A percentile compares a stretch with the other conserved stretches of the same genome.
phyloP scores from a whole-genome alignment of 2,113 vertebrate genomes.

The Hassar affinis region DNA sequence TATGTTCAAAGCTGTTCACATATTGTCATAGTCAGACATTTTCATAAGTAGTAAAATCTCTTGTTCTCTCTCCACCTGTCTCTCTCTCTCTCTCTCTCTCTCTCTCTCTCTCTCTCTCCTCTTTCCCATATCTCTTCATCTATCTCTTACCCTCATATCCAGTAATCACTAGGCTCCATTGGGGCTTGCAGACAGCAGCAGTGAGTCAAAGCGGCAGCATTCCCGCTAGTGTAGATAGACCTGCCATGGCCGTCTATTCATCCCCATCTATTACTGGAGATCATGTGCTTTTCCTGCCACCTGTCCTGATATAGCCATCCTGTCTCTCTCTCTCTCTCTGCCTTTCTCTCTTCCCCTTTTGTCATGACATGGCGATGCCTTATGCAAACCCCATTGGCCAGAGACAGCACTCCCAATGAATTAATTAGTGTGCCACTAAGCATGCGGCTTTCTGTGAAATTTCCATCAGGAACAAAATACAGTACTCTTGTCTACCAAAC shows the following conservation, averaged over 20 bases:
- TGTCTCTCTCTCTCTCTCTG: slow-evolving; percentile 9
- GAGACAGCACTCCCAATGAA: slow-evolving; percentile 29
- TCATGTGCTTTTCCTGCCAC: slow-evolving; percentile 48
- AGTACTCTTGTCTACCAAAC: slow-evolving; percentile 21
- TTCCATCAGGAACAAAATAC: slow-evolving; percentile 30
- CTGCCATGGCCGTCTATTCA: slow-evolving; percentile 33
- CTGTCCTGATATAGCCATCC: slow-evolving; percentile 46
- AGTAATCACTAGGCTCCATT: slow-evolving; percentile 47
- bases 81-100: slow-evolving; percentile 16
- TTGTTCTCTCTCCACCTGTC: slow-evolving; percentile 17
- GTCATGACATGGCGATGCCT: slow-evolving; percentile 44
- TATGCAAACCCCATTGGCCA: slow-evolving; percentile 29
- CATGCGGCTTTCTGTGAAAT: slow-evolving; percentile 48
- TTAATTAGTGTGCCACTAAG: slow-evolving; percentile 48
- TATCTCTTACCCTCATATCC: slow-evolving; percentile 43
- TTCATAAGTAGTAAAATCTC: slow-evolving; percentile 22
- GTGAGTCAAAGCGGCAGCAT: slow-evolving; percentile 49
- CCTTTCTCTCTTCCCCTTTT: slow-evolving; percentile 5
- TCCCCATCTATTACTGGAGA: slow-evolving; percentile 54
- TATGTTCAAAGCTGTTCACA: slow-evolving; percentile 23
- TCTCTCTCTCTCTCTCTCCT: slow-evolving; percentile 22
- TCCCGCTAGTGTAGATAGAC: slow-evolving; percentile 51
- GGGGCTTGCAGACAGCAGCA: slow-evolving; percentile 38
- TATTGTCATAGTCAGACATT: slow-evolving; percentile 3
- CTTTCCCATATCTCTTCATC: slow-evolving; percentile 18